phyloP scores from a whole-genome alignment of 2,113 vertebrate genomes.

The Chaetorhynchus papuensis region DNA sequence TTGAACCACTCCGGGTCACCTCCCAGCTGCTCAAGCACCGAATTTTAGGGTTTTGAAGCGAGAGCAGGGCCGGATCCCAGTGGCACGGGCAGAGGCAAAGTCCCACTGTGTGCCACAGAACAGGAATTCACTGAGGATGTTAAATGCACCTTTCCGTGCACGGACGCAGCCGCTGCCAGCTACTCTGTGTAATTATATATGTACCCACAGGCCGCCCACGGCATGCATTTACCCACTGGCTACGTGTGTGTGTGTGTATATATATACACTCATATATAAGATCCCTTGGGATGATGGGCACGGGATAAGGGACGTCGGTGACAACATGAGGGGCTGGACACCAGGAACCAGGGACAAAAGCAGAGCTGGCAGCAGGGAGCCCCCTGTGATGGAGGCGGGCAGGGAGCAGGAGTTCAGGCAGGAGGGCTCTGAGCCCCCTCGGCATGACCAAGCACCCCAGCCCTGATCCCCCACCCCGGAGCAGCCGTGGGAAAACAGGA shows the following conservation, averaged over 20 bases:
- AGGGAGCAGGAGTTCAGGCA: background rate
- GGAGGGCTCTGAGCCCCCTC: background rate
- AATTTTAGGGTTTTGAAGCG: background rate
- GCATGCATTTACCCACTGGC: background rate
- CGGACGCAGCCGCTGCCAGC: background rate
- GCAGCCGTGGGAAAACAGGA: slow-evolving; percentile 41
- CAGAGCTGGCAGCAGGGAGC: background rate
- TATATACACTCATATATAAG: background rate
- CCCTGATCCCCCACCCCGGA: accelerated
- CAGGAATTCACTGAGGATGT: background rate
- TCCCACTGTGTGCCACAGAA: background rate
- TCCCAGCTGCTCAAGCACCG: background rate
- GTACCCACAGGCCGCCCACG: background rate
- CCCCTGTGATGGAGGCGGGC: background rate
- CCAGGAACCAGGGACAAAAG: background rate
- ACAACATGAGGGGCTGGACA: background rate
- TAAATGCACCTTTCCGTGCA: background rate
- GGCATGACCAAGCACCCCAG: accelerated
- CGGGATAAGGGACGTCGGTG: accelerated
- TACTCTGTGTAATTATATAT: background rate
- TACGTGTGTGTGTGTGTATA: background rate
- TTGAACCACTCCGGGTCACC: background rate
- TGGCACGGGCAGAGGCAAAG: background rate
- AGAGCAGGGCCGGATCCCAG: accelerated
- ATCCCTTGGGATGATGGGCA: background rate